These are phyloP conservation scores for Esox niger DNA, from an alignment of 2,113 vertebrate genomes.

Conservation along the genomic window DNA sequence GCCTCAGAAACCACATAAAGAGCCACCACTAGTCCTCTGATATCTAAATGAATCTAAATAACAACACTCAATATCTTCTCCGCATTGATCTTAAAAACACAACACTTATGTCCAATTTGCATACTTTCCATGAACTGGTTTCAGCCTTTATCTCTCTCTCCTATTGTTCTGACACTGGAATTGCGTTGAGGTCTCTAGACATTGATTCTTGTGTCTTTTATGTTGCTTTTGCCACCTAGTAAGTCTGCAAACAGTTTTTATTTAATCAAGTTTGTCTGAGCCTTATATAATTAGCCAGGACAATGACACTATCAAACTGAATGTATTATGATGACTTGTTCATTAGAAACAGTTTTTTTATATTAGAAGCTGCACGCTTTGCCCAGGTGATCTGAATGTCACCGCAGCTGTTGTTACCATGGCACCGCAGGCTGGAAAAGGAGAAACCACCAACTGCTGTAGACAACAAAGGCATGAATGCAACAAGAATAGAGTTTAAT, in stretches of 20 bases:
- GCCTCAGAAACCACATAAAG: constrained; percentile 22
- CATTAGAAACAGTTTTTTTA: background rate
- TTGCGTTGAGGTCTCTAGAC: background rate
- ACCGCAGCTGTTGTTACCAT: constrained; percentile 21
- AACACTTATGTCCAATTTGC: background rate
- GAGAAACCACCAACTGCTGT: constrained; percentile 16
- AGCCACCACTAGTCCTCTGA: constrained; percentile 3
- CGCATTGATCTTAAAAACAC: background rate
- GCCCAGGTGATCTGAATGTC: background rate
- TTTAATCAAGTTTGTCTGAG: background rate
- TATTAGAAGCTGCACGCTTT: background rate
- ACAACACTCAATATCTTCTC: background rate
- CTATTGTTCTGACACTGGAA: background rate
- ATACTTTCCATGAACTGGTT: background rate
- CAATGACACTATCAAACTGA: background rate
- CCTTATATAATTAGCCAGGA: background rate
- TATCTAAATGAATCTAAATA: constrained; percentile 5
- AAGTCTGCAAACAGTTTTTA: background rate
- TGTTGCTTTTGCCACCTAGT: background rate
- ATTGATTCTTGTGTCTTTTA: background rate
- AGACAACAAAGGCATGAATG: constrained; percentile 4
- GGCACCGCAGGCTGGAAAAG: constrained; percentile 6
- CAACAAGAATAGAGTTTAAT: background rate
- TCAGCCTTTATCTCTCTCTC: background rate
- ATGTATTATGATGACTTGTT: constrained; percentile 3